Evolutionary conservation across 2,888 invertebrate species (phyloP).

Genomic region (Spilosoma lubricipeda): DNA sequence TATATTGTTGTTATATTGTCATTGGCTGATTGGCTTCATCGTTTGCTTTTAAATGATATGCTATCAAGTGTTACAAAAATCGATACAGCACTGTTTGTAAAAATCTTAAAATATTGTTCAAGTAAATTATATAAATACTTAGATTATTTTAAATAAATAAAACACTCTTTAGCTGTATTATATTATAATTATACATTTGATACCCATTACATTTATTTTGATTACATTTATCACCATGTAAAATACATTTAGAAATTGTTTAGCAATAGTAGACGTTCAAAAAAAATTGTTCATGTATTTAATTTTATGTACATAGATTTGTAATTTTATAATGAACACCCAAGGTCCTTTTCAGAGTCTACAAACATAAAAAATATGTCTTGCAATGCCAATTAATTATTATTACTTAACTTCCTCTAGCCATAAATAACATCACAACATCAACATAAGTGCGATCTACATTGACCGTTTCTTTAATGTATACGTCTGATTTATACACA

Average conservation of each 20-base stretch:
- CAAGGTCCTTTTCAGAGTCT: not conserved
- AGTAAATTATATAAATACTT: not conserved
- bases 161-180: no score
- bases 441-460: conserved; percentile 29
- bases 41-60: no score
- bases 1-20: not conserved
- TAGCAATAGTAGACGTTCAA: not conserved
- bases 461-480: conserved; percentile 32
- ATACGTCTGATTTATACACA: conserved; percentile 43
- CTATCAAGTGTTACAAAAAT: not conserved
- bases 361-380: not conserved
- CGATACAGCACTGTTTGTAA: not conserved
- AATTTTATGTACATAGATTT: not conserved
- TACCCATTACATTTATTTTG: no score
- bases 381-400: conserved; percentile 23
- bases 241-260: not conserved
- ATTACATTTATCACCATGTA: not conserved
- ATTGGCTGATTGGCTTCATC: no score
- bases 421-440: conserved; percentile 32
- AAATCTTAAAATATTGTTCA: not conserved
- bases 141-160: not conserved
- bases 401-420: conserved; percentile 35
- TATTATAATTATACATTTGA: no score
- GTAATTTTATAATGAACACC: not conserved
- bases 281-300: not conserved